phyloP scores from a whole-genome alignment of 2,113 vertebrate species.

The Orientallactaga bullata region DNA sequence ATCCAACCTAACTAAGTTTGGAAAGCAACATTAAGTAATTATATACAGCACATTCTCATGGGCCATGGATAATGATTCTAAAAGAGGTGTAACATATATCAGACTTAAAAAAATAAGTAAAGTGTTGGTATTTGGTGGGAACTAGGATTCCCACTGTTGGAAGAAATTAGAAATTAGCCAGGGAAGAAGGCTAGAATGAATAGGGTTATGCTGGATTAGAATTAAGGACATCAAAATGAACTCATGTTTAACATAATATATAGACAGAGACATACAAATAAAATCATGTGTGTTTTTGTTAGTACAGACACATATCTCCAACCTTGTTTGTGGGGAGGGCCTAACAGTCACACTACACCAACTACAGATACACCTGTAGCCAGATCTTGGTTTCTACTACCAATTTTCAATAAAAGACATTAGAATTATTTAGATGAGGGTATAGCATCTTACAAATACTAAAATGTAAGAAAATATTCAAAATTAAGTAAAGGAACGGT shows the following conservation, averaged over 20 bases:
- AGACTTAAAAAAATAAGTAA: not conserved
- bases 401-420: not conserved
- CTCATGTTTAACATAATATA: slow-evolving; percentile 13
- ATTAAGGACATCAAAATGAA: no score
- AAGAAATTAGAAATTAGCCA: not conserved
- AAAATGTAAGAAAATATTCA: not conserved
- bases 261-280: not conserved
- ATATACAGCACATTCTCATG: not conserved
- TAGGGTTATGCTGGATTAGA: not conserved
- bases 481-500: no score
- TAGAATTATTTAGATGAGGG: not conserved
- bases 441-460: not conserved
- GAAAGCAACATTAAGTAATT: not conserved
- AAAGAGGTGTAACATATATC: not conserved
- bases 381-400: not conserved
- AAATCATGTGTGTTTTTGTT: not conserved
- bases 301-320: not conserved
- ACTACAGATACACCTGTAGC: not conserved
- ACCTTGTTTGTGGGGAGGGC: not conserved
- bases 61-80: not conserved
- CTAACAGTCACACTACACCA: not conserved
- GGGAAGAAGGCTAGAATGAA: not conserved
- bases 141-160: not conserved
- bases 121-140: not conserved
- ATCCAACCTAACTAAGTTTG: not conserved